Base-by-base conservation (phyloP, 2,113 vertebrate genomes). In the Pagrus major region DNA sequence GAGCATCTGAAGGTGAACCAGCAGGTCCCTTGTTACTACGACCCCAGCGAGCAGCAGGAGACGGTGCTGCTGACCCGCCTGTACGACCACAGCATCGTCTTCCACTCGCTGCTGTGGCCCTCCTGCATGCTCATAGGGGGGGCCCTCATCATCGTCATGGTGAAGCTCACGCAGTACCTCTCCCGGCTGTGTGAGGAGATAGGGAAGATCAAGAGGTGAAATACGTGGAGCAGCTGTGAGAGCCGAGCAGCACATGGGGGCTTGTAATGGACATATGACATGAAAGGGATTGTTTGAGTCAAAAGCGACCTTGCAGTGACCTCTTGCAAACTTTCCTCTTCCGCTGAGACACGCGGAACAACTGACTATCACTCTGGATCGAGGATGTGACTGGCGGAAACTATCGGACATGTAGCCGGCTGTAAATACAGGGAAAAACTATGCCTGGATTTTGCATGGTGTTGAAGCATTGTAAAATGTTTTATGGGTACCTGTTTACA, bases 131-230 rank as follows among this genome's bases (percentile, higher is more conserved):
- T 98, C 89, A 86, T 93, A 0, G 96, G 96, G 0, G 97, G 97
- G 0, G 88, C 95, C 2, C 95, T 94, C 51, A 97, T 99, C 25
- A 95, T 99, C 0, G 87, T 97, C 20, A 96, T 99, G 97, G 98
- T 98, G 58, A 98, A 97, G 90, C 95, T 99, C 89, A 98, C 97
- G 18, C 97, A 99, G 23, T 97, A 98, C 90, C 96, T 98, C 80
- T 98, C 97, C 75, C 94, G 97, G 54, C 95, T 98, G 83, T 96
- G 96, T 2, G 97, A 99, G 76, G 95, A 97, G 69, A 96, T 97
- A 81, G 95, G 94, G 31, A 95, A 96, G 95, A 95, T 96, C 83
- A 96, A 95, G 86, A 97, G 95, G 95, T 98, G 96, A 96, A 93
- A 83, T 11, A 25, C 5, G 33, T 21, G 18, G 47, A 35, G 73